These are phyloP conservation scores for Phallusia fumigata DNA, from an alignment of 23 tunicate species.

Conservation along the genomic window DNA sequence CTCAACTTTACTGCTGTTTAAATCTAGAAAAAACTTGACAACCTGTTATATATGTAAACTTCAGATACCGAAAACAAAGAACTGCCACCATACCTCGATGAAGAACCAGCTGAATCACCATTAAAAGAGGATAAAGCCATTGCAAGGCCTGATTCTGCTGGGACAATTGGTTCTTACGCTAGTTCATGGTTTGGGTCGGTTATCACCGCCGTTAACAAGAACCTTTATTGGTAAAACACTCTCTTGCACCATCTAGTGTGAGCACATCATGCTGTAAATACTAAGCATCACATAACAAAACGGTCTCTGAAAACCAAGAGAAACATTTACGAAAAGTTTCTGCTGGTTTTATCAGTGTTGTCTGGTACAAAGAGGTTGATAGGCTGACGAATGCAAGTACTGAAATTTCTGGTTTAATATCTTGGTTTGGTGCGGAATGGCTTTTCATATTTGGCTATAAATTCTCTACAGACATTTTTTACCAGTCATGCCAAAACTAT, in stretches of 20 bases:
- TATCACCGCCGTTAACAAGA: conserved; percentile 85
- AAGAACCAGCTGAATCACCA: conserved; percentile 81
- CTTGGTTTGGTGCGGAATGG: no score
- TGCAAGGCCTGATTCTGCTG: conserved; percentile 60
- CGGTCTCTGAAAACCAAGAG: no score
- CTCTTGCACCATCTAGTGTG: neutral
- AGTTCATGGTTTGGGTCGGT: conserved; percentile 93
- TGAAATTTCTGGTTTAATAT: no score
- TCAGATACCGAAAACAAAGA: conserved; percentile 41
- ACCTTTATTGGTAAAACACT: conserved; percentile 84
- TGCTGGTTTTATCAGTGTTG: neutral
- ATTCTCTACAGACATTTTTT: no score
- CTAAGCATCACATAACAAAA: neutral
- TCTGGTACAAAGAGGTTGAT: neutral
- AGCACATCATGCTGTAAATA: neutral
- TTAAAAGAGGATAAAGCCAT: conserved; percentile 70
- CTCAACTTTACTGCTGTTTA: no score
- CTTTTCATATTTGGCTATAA: no score
- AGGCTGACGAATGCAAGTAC: no score
- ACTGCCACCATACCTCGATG: conserved; percentile 80
- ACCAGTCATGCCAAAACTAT: no score
- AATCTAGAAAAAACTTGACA: no score
- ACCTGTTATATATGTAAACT: no score
- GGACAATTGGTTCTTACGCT: conserved; percentile 55
- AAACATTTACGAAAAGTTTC: neutral